Percentiles rank a stretch among this genome's conserved stretches.
Conservation (phyloP, 1,140 invertebrate genomes). For the Pseudomyrmex dendroicus region DNA sequence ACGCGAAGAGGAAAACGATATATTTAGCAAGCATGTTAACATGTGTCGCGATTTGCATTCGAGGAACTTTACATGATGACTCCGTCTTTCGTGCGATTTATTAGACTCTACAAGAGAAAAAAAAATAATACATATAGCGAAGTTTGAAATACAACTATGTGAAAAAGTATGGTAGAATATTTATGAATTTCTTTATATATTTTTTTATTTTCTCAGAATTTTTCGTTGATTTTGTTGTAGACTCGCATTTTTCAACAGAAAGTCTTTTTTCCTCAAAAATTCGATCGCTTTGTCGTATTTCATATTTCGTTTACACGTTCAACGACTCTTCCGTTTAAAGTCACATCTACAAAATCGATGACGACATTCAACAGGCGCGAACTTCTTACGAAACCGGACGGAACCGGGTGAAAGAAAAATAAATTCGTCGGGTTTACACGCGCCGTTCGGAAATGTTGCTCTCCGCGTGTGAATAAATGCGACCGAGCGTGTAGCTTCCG, state of each 20-base stretch:
- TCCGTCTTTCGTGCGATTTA: too few relatives aligned
- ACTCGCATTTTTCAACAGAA: too few relatives aligned
- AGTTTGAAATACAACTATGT: neutral
- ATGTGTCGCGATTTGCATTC: too few relatives aligned
- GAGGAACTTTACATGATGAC: too few relatives aligned
- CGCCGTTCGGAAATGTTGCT: neutral
- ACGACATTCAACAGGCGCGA: neutral
- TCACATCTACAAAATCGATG: neutral
- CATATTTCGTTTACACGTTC: neutral
- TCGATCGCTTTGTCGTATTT: neutral
- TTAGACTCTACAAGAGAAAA: neutral
- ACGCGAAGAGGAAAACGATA: too few relatives aligned
- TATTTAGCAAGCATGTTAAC: too few relatives aligned
- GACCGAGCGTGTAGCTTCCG: too few relatives aligned
- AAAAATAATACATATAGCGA: neutral
- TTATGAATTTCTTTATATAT: too few relatives aligned
- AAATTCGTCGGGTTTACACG: constrained; percentile 15
- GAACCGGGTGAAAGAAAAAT: constrained; percentile 27
- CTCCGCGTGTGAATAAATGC: neutral
- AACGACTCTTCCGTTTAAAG: neutral
- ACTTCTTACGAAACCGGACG: constrained; percentile 36
- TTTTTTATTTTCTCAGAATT: too few relatives aligned
- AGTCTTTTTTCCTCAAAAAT: too few relatives aligned
- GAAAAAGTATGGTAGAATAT: neutral
- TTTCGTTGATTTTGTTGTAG: too few relatives aligned